A percentile compares a stretch with the other conserved stretches of the same genome.
Evolutionary conservation across 2,797 vertebrate genomes (phyloP).

Genomic region (Pseudochirops corinnae): DNA sequence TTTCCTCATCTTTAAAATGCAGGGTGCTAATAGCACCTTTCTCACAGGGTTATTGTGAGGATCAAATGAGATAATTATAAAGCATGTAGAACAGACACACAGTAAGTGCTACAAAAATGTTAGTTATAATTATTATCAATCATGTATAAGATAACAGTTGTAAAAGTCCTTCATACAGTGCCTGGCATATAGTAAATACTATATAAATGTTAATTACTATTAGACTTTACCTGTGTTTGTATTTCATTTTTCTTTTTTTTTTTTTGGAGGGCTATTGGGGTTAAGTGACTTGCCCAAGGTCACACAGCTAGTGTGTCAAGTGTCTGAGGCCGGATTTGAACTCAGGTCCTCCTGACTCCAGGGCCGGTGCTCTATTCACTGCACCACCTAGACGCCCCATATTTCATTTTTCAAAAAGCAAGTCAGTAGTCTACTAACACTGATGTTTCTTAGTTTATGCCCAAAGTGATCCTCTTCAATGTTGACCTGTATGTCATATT

Average conservation of each 20-base stretch:
- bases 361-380: too few relatives aligned
- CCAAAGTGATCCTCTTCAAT: slow-evolving; percentile 54
- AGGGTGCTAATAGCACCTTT: background rate
- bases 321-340: too few relatives aligned
- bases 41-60: background rate
- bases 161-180: background rate
- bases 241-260: slow-evolving; percentile 14
- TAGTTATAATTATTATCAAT: background rate
- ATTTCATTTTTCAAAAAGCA: slow-evolving; percentile 31
- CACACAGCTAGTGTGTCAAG: too few relatives aligned
- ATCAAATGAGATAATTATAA: background rate
- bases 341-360: too few relatives aligned
- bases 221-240: slow-evolving; percentile 15
- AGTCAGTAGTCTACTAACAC: slow-evolving; percentile 33
- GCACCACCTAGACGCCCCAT: too few relatives aligned
- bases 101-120: background rate
- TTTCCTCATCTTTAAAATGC: background rate
- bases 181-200: background rate
- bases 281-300: too few relatives aligned
- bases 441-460: slow-evolving; percentile 13
- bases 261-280: too few relatives aligned
- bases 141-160: background rate
- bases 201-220: background rate
- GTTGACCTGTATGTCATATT: background rate
- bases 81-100: background rate